These are phyloP conservation scores for Folsomia candida DNA, from an alignment of 2,888 invertebrate genomes.

Conservation along the genomic window DNA sequence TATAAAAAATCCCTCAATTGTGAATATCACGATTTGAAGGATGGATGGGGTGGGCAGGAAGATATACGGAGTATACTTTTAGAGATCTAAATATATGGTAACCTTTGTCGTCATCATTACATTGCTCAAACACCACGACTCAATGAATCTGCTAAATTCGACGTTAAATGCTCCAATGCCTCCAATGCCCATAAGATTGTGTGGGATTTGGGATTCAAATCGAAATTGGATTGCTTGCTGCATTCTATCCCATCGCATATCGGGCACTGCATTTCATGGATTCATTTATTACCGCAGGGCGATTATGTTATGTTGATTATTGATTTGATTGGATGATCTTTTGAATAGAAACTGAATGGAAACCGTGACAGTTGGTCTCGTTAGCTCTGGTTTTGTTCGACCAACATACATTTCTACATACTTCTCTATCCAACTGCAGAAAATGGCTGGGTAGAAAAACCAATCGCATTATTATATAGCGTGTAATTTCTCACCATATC, in stretches of 20 bases:
- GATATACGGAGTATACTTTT: too few species aligned
- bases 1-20: too few species aligned
- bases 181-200: background rate
- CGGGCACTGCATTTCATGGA: background rate
- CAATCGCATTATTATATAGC: background rate
- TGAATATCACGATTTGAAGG: too few species aligned
- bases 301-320: conserved; percentile 17
- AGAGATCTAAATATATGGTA: too few species aligned
- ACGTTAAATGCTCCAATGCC: conserved; percentile 1
- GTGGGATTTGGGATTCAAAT: conserved; percentile 4
- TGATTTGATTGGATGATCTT: conserved; percentile 19
- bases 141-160: conserved; percentile 1
- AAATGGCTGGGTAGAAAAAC: conserved; percentile 1
- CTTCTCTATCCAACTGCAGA: too few species aligned
- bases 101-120: background rate
- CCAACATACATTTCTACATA: too few species aligned
- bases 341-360: conserved; percentile 3
- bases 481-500: conserved; percentile 5
- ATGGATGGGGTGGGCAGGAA: too few species aligned
- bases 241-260: background rate
- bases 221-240: background rate
- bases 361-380: conserved; percentile 20
- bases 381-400: conserved; percentile 13
- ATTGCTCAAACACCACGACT: background rate
- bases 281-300: conserved; percentile 11